These are phyloP conservation scores for Resseliella maxima DNA, from an alignment of 2,888 invertebrate genomes.

Conservation along the genomic window DNA sequence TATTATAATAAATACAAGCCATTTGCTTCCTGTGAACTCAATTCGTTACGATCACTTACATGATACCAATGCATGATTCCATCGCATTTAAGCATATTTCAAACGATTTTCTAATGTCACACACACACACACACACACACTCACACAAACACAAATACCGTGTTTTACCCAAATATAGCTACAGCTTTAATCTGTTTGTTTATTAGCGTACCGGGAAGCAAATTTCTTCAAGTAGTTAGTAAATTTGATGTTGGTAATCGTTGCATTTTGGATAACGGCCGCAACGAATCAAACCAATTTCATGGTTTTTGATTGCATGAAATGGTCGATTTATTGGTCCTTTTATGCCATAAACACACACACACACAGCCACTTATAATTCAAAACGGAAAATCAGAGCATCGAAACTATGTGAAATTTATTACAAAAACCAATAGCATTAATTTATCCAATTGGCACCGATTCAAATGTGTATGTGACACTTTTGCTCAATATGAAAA, in stretches of 20 bases:
- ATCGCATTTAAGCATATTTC: background rate
- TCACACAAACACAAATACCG: too few species aligned
- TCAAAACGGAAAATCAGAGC: background rate
- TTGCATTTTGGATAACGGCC: background rate
- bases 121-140: too few species aligned
- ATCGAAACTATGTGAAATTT: background rate
- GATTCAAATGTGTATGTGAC: background rate
- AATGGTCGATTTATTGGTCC: slow-evolving; percentile 41
- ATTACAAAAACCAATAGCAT: background rate
- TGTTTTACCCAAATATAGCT: too few species aligned
- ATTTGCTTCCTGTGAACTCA: background rate
- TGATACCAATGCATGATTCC: too few species aligned
- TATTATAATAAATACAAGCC: background rate
- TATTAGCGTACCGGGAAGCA: background rate
- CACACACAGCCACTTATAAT: background rate
- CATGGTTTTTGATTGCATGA: slow-evolving; percentile 38
- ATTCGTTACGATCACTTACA: background rate
- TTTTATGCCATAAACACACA: background rate
- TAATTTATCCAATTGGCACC: background rate
- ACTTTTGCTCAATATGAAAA: background rate
- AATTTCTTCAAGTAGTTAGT: background rate
- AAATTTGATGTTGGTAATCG: background rate
- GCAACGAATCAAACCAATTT: slow-evolving; percentile 38
- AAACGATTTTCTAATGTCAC: background rate
- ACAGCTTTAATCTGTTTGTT: background rate